Percentiles rank a stretch among this genome's conserved stretches.
Evolutionary conservation across 2,797 vertebrate species (phyloP).

Genomic region (Gallinago solitaria): DNA sequence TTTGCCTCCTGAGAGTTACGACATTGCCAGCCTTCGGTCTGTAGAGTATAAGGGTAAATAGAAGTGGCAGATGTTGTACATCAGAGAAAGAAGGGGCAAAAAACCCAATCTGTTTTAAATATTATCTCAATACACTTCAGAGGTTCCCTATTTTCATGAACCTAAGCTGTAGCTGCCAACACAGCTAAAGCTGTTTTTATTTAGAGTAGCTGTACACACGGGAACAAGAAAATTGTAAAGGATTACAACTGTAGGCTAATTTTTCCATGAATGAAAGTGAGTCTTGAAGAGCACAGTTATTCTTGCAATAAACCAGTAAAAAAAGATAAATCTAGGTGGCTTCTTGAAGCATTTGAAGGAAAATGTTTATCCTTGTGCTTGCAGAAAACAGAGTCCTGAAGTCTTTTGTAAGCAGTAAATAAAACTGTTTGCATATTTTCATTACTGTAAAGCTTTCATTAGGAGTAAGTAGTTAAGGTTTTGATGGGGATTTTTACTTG

Average conservation of each 20-base stretch:
- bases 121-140: neutral
- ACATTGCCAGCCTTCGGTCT: neutral
- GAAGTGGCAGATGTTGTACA: neutral
- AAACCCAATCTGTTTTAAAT: neutral
- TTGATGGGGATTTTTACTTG: neutral
- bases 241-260: neutral
- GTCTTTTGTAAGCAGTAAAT: neutral
- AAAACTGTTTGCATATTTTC: neutral
- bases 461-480: neutral
- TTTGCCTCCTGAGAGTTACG: neutral
- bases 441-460: neutral
- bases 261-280: neutral
- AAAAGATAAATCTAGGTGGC: neutral
- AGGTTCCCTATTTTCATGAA: neutral
- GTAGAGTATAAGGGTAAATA: neutral
- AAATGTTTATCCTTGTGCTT: neutral
- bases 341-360: neutral
- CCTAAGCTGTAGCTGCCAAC: neutral
- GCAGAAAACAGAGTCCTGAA: neutral
- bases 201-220: neutral
- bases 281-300: neutral
- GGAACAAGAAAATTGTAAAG: neutral
- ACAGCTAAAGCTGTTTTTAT: neutral
- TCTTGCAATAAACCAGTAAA: neutral
- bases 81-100: neutral